Percentiles rank a stretch among this genome's conserved stretches.
These are phyloP conservation scores for Cromileptes altivelis DNA, from an alignment of 2,113 vertebrate genomes.

Conservation along the genomic window DNA sequence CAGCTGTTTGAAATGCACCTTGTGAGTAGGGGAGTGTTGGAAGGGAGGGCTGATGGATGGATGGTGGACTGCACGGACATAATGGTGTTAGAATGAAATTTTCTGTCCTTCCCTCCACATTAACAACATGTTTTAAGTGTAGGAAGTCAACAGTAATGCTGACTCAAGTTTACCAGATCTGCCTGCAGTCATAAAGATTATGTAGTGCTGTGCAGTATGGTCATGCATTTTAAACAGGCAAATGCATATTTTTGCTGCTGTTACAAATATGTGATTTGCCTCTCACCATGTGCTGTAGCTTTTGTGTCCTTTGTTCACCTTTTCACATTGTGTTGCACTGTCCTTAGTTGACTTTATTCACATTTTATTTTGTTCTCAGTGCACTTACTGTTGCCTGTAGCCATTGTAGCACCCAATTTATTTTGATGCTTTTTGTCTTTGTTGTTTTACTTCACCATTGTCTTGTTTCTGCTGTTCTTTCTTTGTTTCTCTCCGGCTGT, in stretches of 20 bases:
- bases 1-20: background rate
- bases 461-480: constrained; percentile 58
- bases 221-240: constrained; percentile 11
- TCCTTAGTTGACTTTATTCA: constrained; percentile 51
- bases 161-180: constrained; percentile 21
- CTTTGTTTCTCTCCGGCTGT: constrained; percentile 36
- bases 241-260: constrained; percentile 33
- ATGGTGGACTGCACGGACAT: background rate
- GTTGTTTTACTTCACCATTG: constrained; percentile 52
- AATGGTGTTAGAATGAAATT: background rate
- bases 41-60: background rate
- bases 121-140: background rate
- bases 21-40: background rate
- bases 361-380: constrained; percentile 74
- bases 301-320: constrained; percentile 28
- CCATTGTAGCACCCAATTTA: constrained; percentile 38
- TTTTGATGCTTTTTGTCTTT: constrained; percentile 57
- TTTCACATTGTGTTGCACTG: constrained; percentile 24
- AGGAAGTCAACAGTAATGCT: constrained; percentile 10
- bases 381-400: constrained; percentile 47
- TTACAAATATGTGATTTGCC: constrained; percentile 20
- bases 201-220: background rate
- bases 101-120: background rate
- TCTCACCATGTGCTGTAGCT: background rate
- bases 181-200: constrained; percentile 22